These are phyloP conservation scores for Poecile atricapillus DNA, from an alignment of 2,113 vertebrate genomes.

Conservation along the genomic window DNA sequence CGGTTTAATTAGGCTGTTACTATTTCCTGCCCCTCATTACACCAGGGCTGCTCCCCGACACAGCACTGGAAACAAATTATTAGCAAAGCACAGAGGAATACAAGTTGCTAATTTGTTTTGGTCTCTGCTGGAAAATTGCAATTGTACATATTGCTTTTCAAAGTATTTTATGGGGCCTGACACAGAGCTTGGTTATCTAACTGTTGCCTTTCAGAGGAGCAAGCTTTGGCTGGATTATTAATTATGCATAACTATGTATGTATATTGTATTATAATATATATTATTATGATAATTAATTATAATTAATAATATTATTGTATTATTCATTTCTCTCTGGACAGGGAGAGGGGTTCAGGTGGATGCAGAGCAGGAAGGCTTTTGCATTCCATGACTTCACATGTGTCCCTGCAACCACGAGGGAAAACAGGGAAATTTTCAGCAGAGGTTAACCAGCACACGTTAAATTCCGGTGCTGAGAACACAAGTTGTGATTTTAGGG, in stretches of 20 bases:
- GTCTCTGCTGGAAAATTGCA: conserved; percentile 34
- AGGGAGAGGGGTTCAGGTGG: background rate
- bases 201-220: background rate
- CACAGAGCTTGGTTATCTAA: background rate
- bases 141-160: background rate
- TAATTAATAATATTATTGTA: background rate
- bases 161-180: background rate
- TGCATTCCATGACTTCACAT: background rate
- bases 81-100: conserved; percentile 13
- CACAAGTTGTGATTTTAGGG: background rate
- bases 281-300: no score
- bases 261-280: background rate
- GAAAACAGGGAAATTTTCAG: background rate
- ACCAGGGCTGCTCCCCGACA: background rate
- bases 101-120: conserved; percentile 25
- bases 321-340: background rate
- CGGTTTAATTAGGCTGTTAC: conserved; percentile 15
- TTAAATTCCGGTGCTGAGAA: background rate
- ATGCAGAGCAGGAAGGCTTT: background rate
- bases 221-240: background rate
- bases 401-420: background rate
- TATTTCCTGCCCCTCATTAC: conserved; percentile 39
- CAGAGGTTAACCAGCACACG: background rate
- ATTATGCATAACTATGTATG: background rate
- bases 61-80: conserved; percentile 20